Base-by-base conservation (phyloP, 2,888 invertebrate genomes). In the Andrena hattorfiana region DNA sequence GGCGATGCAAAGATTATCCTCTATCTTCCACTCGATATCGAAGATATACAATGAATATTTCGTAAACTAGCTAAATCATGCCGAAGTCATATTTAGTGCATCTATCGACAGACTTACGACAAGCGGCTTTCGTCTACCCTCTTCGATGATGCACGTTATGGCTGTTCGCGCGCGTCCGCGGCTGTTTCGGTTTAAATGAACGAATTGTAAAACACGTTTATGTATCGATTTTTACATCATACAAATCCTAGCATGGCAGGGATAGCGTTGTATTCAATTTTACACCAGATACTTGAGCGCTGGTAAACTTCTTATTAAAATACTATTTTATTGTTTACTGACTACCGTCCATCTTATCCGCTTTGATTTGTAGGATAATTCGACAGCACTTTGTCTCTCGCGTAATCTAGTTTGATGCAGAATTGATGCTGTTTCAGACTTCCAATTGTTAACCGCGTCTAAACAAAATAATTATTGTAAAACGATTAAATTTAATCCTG, bases 61-160 rank as follows among this genome's bases (percentile, higher is more conserved):
- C 63, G 75, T 73, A 68, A 84, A 72, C 67, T 84, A 81, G 71
- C 66, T 79, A 83, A 84, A 78, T 84, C 73, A 75, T 73, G 74
- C 54, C 56, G 63, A 77, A 77, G 35, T 73, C 26, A 60, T 69
- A n/a, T 63, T 60, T 54, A 71, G 20, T 49, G 48, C 59, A 54
- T 68, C 13, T 77, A 56, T 62, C 59, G 32, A 66, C 28, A 49
- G n/a, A 16, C 13, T 77, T n/a, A 56, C 49, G 64, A 73, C 59
- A 75, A 51, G 66, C 67, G 63, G 56, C n/a, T 32, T 71, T 84
- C 26, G 23, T 66, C 77, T 81, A 75, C 48, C 16, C 28, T 73
- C 62, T 48, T 63, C 75, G 32, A 48, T 66, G 60, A 73, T 73
- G 56, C 74, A 48, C 28, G 59, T 70, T 72, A 67, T 69, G 69